Conservation (phyloP, 2,888 invertebrate species). For the Raillietiella orientalis region DNA sequence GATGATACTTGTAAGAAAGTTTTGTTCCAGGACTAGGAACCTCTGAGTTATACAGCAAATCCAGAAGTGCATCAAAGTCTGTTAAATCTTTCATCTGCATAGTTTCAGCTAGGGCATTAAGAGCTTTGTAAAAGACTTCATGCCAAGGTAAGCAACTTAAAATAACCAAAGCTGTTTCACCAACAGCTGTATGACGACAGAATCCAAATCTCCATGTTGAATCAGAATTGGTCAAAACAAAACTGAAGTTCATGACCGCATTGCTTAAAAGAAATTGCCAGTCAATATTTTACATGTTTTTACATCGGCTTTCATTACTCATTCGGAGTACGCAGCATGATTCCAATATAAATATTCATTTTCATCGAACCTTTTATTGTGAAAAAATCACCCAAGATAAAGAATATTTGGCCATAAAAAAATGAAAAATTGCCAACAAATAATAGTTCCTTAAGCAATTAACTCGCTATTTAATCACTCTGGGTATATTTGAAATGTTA, state of each 20-base stretch:
- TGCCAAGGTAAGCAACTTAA: conserved; percentile 85
- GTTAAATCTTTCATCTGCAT: conserved; percentile 19
- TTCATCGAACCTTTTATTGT: no score
- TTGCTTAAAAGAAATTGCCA: conserved; percentile 21
- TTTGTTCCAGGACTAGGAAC: conserved; percentile 32
- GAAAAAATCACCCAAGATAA: no score
- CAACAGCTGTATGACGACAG: conserved; percentile 73
- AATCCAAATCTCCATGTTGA: conserved; percentile 93
- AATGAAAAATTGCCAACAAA: no score
- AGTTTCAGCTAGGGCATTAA: conserved; percentile 47
- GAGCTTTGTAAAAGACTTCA: conserved; percentile 70
- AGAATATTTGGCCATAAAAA: no score
- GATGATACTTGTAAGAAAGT: conserved; percentile 11
- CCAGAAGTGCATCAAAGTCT: conserved; percentile 20
- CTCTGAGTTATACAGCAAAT: conserved; percentile 29
- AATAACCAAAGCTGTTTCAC: conserved; percentile 47
- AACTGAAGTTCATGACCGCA: conserved; percentile 76
- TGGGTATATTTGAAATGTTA: no score
- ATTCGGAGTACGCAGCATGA: no score
- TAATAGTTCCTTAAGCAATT: no score
- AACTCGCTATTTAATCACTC: no score
- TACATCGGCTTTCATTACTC: no score
- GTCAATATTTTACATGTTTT: neutral
- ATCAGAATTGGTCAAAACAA: conserved; percentile 74
- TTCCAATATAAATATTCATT: no score